phyloP scores from a whole-genome alignment of 1,140 invertebrate species.

The Eulimnadia texana region DNA sequence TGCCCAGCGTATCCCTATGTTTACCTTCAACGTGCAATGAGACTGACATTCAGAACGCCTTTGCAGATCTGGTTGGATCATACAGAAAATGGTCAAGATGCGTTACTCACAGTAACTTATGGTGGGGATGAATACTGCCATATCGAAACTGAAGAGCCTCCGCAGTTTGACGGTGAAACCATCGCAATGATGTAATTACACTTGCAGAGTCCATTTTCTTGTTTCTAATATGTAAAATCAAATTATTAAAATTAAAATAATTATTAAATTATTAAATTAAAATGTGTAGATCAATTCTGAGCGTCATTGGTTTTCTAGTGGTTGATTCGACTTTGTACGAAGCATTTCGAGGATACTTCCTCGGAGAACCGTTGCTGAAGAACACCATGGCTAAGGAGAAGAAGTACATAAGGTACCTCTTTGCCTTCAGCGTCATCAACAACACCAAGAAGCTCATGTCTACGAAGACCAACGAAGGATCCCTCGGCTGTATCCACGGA shows the following conservation, averaged over 20 bases:
- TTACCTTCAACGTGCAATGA: constrained; percentile 10
- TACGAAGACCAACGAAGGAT: constrained; percentile 40
- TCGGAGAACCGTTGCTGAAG: neutral
- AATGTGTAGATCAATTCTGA: neutral
- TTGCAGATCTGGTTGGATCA: neutral
- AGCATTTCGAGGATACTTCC: neutral
- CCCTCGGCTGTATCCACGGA: constrained; percentile 58
- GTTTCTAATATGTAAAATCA: neutral
- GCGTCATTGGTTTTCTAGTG: neutral
- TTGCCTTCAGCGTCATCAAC: constrained; percentile 23
- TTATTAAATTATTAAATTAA: no score
- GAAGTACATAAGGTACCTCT: constrained; percentile 23
- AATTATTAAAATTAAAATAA: no score
- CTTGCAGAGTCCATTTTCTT: neutral
- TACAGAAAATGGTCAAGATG: neutral
- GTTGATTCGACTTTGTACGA: neutral
- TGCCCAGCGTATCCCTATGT: constrained; percentile 12
- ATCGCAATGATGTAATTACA: constrained; percentile 8
- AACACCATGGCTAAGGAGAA: neutral
- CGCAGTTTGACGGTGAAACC: neutral
- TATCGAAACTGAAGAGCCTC: neutral
- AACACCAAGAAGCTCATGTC: constrained; percentile 29
- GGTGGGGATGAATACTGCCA: constrained; percentile 5
- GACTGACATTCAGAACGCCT: constrained; percentile 7
- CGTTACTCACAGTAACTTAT: neutral